Percentiles rank a stretch among this genome's conserved stretches.
Conservation (phyloP, 2,797 vertebrate genomes). For the Liparis tanakae region DNA sequence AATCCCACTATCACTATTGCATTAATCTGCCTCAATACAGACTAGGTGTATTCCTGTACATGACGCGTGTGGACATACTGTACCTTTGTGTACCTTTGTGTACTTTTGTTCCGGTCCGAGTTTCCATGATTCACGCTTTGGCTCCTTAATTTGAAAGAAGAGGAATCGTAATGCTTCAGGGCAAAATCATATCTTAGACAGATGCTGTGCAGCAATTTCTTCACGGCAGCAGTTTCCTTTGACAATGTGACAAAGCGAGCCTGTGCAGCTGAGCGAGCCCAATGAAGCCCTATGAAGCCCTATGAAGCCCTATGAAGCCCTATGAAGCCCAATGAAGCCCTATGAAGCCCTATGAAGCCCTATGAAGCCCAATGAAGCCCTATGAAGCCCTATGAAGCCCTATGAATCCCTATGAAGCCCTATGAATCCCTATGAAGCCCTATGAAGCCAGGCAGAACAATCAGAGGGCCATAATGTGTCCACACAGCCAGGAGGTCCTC, state of each 20-base stretch:
- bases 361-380: too few relatives aligned
- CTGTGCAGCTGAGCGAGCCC: too few relatives aligned
- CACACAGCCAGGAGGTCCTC: conserved; percentile 8
- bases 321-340: too few relatives aligned
- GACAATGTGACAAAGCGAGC: background rate
- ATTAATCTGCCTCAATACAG: background rate
- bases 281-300: too few relatives aligned
- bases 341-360: too few relatives aligned
- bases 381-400: too few relatives aligned
- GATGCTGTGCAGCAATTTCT: background rate
- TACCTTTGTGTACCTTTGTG: background rate
- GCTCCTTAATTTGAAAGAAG: background rate
- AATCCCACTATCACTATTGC: background rate
- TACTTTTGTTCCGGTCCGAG: too few relatives aligned
- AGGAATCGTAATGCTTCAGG: background rate
- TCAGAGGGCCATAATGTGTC: background rate
- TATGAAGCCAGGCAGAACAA: background rate
- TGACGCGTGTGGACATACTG: too few relatives aligned
- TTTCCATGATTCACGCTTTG: background rate
- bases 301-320: too few relatives aligned
- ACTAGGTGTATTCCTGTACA: background rate
- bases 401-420: too few relatives aligned
- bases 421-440: too few relatives aligned
- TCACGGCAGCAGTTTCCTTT: background rate
- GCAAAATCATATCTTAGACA: background rate